Evolutionary conservation across 2,113 vertebrate genomes (phyloP).

Genomic region (Neogale vison): DNA sequence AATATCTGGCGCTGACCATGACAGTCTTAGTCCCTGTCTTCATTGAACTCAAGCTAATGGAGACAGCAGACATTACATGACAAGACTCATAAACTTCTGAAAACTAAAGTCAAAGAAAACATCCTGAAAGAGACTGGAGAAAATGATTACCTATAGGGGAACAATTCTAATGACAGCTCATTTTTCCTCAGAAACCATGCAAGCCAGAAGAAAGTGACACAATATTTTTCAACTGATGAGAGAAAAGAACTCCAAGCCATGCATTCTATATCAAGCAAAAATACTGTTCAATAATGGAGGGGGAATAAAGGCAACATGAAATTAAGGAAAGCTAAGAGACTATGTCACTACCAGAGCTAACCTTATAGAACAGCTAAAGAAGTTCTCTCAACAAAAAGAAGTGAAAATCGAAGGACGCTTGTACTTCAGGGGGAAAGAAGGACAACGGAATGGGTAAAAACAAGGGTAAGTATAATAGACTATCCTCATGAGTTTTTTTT

Average conservation of each 20-base stretch:
- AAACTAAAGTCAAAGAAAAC: conserved; percentile 30
- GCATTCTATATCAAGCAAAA: background rate
- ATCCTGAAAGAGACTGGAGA: background rate
- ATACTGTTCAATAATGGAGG: background rate
- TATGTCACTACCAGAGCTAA: background rate
- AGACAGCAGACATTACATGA: background rate
- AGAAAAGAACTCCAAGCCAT: background rate
- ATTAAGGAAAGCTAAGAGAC: background rate
- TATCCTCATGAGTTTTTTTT: background rate
- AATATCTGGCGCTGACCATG: background rate
- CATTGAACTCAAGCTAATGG: background rate
- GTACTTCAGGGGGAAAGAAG: background rate
- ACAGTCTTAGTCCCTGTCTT: background rate
- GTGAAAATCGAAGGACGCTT: background rate
- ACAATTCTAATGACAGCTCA: background rate
- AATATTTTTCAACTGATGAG: background rate
- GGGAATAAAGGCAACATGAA: background rate
- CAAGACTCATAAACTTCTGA: background rate
- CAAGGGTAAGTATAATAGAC: background rate
- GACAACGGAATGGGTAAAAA: background rate
- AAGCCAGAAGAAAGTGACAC: background rate
- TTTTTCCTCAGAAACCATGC: background rate
- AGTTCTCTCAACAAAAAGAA: background rate
- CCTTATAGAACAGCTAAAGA: background rate
- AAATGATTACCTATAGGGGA: background rate